phyloP scores from a whole-genome alignment of 1,140 invertebrate genomes.

The Pogonomyrmex californicus region DNA sequence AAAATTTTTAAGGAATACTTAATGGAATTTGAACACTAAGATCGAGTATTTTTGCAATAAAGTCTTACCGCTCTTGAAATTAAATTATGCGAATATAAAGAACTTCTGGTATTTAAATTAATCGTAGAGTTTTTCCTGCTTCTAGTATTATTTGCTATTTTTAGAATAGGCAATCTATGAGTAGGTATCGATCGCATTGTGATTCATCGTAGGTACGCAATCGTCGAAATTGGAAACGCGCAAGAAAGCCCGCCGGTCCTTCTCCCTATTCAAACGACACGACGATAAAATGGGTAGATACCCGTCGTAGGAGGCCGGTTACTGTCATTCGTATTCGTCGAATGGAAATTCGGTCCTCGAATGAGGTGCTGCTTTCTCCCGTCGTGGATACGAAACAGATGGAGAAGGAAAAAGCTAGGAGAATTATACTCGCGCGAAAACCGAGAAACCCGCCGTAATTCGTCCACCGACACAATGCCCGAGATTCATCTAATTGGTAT shows the following conservation, averaged over 20 bases:
- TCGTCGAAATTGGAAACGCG: conserved; percentile 69
- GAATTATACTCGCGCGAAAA: conserved; percentile 37
- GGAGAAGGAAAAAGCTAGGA: conserved; percentile 2
- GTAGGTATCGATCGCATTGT: conserved; percentile 43
- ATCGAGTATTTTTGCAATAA: not conserved
- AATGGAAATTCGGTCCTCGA: conserved; percentile 44
- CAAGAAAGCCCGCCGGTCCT: conserved; percentile 17
- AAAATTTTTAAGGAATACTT: not conserved
- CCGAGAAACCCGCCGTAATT: conserved; percentile 45
- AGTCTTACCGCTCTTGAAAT: not conserved
- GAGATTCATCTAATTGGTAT: conserved; percentile 57
- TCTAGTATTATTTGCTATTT: not conserved
- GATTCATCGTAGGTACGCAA: conserved; percentile 66
- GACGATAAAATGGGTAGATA: conserved; percentile 44
- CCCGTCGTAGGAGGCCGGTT: conserved; percentile 35
- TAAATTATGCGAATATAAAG: not conserved
- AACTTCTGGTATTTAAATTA: not conserved
- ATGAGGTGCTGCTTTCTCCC: not conserved
- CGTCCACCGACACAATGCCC: conserved; percentile 30
- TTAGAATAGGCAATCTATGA: not conserved
- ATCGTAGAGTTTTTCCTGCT: not conserved
- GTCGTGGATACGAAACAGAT: conserved; percentile 39
- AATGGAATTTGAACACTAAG: not conserved
- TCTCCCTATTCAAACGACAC: conserved; percentile 1
- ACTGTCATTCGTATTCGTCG: conserved; percentile 57